phyloP scores from a whole-genome alignment of 2,888 invertebrate genomes.

The Synergus laeviventris region DNA sequence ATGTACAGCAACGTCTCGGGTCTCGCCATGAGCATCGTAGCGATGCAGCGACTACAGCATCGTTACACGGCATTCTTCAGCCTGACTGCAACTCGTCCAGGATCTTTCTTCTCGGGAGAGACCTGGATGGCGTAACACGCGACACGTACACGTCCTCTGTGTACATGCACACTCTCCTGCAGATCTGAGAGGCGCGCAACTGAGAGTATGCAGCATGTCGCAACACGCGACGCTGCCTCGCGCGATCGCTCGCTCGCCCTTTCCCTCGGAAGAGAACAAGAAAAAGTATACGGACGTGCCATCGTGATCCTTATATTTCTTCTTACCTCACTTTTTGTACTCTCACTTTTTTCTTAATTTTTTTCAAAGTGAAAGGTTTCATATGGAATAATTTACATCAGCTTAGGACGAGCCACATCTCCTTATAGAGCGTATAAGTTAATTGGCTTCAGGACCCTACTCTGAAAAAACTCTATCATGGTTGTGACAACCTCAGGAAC shows the following conservation, averaged over 20 bases:
- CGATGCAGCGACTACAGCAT: constrained; percentile 53
- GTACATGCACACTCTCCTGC: not conserved
- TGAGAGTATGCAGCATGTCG: not conserved
- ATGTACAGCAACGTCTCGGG: constrained; percentile 54
- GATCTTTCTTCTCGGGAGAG: constrained; percentile 53
- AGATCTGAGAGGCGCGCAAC: not conserved
- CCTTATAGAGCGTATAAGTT: too few relatives aligned
- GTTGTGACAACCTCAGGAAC: too few relatives aligned
- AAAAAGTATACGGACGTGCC: constrained; percentile 29
- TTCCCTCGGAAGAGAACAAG: constrained; percentile 33
- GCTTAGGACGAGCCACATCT: too few relatives aligned
- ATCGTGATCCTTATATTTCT: constrained; percentile 23
- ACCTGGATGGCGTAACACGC: constrained; percentile 54
- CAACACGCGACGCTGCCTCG: constrained; percentile 25
- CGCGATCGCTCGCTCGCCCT: constrained; percentile 15
- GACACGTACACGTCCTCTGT: constrained; percentile 45
- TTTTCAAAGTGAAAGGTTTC: not conserved
- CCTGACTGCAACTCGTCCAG: constrained; percentile 56
- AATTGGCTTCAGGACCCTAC: too few relatives aligned
- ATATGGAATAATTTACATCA: too few relatives aligned
- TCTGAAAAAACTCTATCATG: too few relatives aligned
- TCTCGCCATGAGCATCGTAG: constrained; percentile 49
- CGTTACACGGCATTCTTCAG: constrained; percentile 67
- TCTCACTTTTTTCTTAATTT: not conserved
- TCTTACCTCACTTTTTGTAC: constrained; percentile 12